phyloP scores from a whole-genome alignment of 2,797 vertebrate species.

The Pteropus rufus region DNA sequence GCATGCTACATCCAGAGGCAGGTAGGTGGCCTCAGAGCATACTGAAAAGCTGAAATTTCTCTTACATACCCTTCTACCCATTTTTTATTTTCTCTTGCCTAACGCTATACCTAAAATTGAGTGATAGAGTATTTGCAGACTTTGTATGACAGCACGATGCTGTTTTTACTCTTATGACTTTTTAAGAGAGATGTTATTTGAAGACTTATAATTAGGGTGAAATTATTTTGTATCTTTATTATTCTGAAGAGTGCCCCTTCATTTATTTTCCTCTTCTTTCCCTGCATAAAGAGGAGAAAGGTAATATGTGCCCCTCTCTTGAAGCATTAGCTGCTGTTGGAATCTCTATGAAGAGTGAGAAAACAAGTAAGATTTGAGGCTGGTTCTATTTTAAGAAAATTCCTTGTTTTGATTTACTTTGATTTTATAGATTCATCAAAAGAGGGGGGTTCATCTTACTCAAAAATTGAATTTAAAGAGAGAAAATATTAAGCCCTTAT shows the following conservation, averaged over 20 bases:
- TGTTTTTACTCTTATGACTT: background rate
- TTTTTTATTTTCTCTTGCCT: background rate
- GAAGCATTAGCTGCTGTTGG: background rate
- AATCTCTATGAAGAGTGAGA: background rate
- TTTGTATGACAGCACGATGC: background rate
- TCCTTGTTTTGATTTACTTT: background rate
- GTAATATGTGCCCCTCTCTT: background rate
- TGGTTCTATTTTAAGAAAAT: background rate
- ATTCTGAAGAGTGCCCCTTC: background rate
- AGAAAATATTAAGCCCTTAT: background rate
- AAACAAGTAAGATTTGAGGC: background rate
- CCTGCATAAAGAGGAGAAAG: background rate
- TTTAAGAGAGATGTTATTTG: background rate
- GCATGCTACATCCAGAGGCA: background rate
- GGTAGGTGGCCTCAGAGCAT: background rate
- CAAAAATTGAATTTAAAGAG: background rate
- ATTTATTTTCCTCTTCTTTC: background rate
- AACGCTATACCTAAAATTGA: background rate
- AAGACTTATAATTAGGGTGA: background rate
- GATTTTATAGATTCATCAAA: background rate
- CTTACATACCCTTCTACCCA: background rate
- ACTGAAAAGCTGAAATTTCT: background rate
- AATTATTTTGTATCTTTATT: background rate
- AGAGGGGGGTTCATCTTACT: background rate
- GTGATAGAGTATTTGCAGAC: background rate